phyloP scores from a whole-genome alignment of 1,140 invertebrate species.

The Sarcophaga bullata region DNA sequence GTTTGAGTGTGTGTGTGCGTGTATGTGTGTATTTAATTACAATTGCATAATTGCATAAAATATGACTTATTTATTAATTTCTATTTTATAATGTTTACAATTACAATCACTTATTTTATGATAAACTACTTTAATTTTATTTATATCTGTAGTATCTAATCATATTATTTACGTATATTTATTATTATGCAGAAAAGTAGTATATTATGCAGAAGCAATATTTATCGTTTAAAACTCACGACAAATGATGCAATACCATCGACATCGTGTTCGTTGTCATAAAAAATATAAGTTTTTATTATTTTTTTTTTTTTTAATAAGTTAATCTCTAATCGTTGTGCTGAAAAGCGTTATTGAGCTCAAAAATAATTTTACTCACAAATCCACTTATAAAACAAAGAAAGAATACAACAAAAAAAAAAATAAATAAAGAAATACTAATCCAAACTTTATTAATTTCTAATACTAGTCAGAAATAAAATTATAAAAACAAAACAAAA shows the following conservation, averaged over 20 bases:
- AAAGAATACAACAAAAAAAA: neutral
- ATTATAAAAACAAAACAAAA: constrained; percentile 6
- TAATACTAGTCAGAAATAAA: constrained; percentile 34
- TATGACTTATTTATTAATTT: too few species aligned
- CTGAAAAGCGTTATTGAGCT: constrained; percentile 31
- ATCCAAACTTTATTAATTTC: constrained; percentile 32
- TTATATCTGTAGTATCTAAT: neutral
- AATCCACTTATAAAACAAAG: constrained; percentile 6
- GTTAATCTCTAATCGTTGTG: neutral
- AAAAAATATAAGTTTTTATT: too few species aligned
- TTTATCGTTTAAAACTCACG: too few species aligned
- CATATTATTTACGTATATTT: neutral
- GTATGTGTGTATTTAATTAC: too few species aligned
- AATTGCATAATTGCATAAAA: too few species aligned
- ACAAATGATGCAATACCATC: too few species aligned
- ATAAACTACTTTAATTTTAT: neutral
- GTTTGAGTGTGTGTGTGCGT: too few species aligned
- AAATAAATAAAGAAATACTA: neutral
- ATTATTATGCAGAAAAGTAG: too few species aligned
- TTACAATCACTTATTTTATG: too few species aligned
- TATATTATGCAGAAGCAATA: too few species aligned
- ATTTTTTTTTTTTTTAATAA: neutral
- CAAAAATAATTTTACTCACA: constrained; percentile 34
- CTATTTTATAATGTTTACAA: too few species aligned
- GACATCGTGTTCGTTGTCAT: too few species aligned